Evolutionary conservation across 2,888 invertebrate genomes (phyloP).

Genomic region (Aphrophora alni): DNA sequence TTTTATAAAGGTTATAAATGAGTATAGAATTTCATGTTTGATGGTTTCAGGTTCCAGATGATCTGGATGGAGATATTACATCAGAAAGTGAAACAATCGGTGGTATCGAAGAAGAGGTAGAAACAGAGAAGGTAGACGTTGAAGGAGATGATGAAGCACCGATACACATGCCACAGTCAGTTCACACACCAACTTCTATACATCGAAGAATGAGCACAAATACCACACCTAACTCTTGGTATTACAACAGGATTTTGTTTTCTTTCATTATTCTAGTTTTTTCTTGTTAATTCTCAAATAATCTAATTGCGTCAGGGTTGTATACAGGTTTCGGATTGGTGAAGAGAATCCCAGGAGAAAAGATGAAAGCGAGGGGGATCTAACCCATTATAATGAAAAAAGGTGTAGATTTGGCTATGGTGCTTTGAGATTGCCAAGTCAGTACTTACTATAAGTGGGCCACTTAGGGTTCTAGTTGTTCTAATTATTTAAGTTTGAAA

Average conservation of each 20-base stretch:
- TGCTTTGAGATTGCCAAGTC: too few species aligned
- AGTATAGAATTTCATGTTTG: not conserved
- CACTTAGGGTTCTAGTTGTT: too few species aligned
- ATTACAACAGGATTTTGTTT: too few species aligned
- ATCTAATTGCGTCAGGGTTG: too few species aligned
- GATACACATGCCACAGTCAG: not conserved
- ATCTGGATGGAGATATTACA: conserved; percentile 39
- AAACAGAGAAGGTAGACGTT: conserved; percentile 47
- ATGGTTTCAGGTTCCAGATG: conserved; percentile 37
- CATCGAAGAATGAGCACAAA: not conserved
- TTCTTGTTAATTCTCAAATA: too few species aligned
- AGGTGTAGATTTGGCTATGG: too few species aligned
- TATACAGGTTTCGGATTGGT: too few species aligned
- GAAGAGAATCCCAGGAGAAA: too few species aligned
- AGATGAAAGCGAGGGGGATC: too few species aligned
- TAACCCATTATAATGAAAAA: too few species aligned
- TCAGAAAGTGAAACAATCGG: conserved; percentile 36
- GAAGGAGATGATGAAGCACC: conserved; percentile 46
- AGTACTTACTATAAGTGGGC: too few species aligned
- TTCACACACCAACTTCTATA: not conserved
- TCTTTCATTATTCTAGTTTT: not conserved
- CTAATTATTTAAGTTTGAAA: too few species aligned
- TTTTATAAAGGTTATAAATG: not conserved
- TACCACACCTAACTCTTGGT: conserved; percentile 26
- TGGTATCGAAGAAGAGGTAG: conserved; percentile 44